A percentile compares a stretch with the other conserved stretches of the same genome.
phyloP scores from a whole-genome alignment of 2,797 vertebrate species.

The Tapera naevia region DNA sequence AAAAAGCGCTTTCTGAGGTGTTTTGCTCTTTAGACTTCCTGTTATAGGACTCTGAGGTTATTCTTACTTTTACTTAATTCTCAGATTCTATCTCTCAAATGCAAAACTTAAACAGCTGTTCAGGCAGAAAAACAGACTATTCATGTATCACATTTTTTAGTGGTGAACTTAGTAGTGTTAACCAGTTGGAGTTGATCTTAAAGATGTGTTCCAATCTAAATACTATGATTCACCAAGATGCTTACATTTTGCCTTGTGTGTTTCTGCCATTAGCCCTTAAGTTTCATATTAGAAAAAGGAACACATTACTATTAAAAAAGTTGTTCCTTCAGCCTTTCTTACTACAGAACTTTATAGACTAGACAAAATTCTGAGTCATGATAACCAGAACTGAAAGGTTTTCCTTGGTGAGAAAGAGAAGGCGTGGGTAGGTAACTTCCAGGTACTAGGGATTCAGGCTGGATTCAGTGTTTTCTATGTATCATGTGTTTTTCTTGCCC shows the following conservation, averaged over 20 bases:
- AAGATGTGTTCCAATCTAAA: background rate
- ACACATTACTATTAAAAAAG: background rate
- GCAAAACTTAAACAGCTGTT: background rate
- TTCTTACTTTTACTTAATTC: background rate
- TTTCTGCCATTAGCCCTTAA: background rate
- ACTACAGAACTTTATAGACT: background rate
- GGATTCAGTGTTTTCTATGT: constrained; percentile 61
- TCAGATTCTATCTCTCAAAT: background rate
- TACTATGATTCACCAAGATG: background rate
- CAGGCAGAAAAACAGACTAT: background rate
- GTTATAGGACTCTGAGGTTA: background rate
- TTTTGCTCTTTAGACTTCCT: background rate
- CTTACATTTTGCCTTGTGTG: background rate
- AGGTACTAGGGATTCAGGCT: background rate
- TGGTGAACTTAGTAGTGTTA: background rate
- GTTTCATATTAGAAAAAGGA: background rate
- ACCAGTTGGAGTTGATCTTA: background rate
- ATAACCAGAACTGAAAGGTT: background rate
- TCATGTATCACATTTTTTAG: background rate
- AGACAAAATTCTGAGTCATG: background rate
- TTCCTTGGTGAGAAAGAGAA: background rate
- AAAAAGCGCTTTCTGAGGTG: background rate
- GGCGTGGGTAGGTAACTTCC: background rate
- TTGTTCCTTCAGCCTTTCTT: background rate
- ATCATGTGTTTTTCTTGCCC: background rate